Base-by-base conservation (phyloP, 2,113 vertebrate species). In the Aphyosemion australe region DNA sequence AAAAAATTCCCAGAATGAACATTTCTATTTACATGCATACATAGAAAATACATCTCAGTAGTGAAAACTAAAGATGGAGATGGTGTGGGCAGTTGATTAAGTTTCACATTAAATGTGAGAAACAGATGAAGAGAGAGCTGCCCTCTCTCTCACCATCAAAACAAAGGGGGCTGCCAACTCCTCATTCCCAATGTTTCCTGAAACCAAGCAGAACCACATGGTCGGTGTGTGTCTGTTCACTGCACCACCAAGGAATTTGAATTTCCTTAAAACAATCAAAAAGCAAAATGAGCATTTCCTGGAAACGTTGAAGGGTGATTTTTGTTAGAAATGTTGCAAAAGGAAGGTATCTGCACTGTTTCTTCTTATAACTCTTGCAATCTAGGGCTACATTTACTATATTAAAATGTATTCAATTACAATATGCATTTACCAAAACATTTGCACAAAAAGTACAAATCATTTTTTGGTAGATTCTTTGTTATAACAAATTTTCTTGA, bases 201-300 rank as follows among this genome's bases (percentile, higher is more conserved):
- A 72, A 61, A 66, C 69, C 32, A 48, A 84, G 64, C 78, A 80
- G 78, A 83, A 83, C 75, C 83, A 83, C 76, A 81, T 69, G 73
- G 63, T 51, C 34, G 13, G 12, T 56, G 65, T 64, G 76, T 79
- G 54, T 53, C 51, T 21, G 56, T 32, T 31, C 19, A 16, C 32
- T 2, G 54, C 20, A 39, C 31, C 64, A 60, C 7, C 20, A 8
- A 62, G 80, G 82, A 82, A 79, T 82, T 77, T 74, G 68, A 65
- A 45, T 71, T 85, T 78, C 74, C 69, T 79, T 55, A 12, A 74
- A 69, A 72, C 60, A 52, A 53, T 50, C 61, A 16, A 79, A 37
- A 76, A 78, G 69, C 70, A 80, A 86, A 79, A 42, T n/a, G 41
- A 72, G 76, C 19, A 16, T 39, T 50, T 63, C 47, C 18, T 39